A percentile compares a stretch with the other conserved stretches of the same genome.
These are phyloP conservation scores for Galaxea fascicularis DNA, from an alignment of 92 coral and sea anemone genomes.

Conservation along the genomic window DNA sequence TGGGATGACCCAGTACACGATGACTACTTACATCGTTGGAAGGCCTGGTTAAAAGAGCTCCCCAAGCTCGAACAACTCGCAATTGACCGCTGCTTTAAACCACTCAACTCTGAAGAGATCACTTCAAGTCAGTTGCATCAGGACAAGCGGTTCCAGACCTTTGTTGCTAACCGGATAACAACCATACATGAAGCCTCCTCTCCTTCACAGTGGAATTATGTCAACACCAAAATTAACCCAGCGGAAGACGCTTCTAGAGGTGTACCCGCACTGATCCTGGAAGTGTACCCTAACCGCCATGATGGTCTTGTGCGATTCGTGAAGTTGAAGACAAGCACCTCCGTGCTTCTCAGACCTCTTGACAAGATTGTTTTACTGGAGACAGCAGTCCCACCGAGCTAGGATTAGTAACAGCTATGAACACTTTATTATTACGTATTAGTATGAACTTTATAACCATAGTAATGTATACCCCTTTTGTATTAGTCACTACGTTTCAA, in stretches of 20 bases:
- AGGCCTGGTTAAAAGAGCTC: constrained; percentile 53
- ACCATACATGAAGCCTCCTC: constrained; percentile 51
- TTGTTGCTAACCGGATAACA: constrained; percentile 44
- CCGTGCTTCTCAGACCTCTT: too few species aligned
- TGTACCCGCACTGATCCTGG: too few species aligned
- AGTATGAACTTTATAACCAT: too few species aligned
- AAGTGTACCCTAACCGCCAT: too few species aligned
- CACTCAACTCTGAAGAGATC: constrained; percentile 20
- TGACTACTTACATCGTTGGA: constrained; percentile 35
- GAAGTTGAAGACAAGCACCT: too few species aligned
- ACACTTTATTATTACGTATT: too few species aligned
- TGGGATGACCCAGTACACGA: constrained; percentile 47
- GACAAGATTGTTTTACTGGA: too few species aligned
- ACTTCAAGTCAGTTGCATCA: constrained; percentile 38
- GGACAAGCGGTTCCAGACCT: constrained; percentile 44
- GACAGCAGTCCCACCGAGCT: too few species aligned
- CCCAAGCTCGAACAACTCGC: constrained; percentile 48
- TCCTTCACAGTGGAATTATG: constrained; percentile 50
- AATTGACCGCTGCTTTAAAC: constrained; percentile 39
- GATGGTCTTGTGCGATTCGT: too few species aligned
- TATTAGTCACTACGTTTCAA: too few species aligned
- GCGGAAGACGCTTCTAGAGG: constrained; percentile 65
- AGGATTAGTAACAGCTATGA: too few species aligned
- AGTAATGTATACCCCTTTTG: too few species aligned
- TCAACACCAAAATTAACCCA: constrained; percentile 47